Evolutionary conservation across 37 sponge, comb jelly and placozoan species (phyloP).

Genomic region (Agelas oroides): DNA sequence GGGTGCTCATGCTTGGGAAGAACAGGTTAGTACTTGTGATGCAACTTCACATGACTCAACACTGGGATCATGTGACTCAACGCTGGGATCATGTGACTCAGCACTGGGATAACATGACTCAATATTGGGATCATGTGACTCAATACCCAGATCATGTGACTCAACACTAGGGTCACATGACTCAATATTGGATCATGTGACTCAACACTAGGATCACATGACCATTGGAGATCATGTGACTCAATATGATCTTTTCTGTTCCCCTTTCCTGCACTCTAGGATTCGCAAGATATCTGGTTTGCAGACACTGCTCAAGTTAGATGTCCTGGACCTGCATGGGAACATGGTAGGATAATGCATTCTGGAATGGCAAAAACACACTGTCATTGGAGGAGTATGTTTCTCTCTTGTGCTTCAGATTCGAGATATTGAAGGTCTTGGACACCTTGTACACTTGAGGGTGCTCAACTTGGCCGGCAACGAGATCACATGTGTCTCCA

Average conservation of each 20-base stretch:
- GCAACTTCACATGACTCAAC: not conserved
- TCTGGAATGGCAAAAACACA: too few species aligned
- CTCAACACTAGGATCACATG: too few species aligned
- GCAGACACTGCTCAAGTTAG: conserved; percentile 81
- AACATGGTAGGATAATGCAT: conserved; percentile 67
- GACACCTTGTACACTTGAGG: conserved; percentile 77
- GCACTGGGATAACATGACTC: too few species aligned
- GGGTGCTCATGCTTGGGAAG: conserved; percentile 97
- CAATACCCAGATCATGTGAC: too few species aligned
- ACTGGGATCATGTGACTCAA: too few species aligned
- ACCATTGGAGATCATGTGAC: not conserved
- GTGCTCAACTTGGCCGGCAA: conserved; percentile 97
- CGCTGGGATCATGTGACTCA: too few species aligned
- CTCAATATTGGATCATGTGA: not conserved
- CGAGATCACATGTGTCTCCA: conserved; percentile 71
- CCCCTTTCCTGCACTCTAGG: conserved; percentile 24
- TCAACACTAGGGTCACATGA: not conserved
- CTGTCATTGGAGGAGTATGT: too few species aligned
- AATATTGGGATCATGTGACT: too few species aligned
- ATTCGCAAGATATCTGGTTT: conserved; percentile 85
- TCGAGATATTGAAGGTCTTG: conserved; percentile 78
- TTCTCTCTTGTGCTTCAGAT: conserved; percentile 82
- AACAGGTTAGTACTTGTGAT: conserved; percentile 71
- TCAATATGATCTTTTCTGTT: not conserved
- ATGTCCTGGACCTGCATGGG: conserved; percentile 98